Evolutionary conservation across 2,113 vertebrate genomes (phyloP).

Genomic region (Melanerpes formicivorus): DNA sequence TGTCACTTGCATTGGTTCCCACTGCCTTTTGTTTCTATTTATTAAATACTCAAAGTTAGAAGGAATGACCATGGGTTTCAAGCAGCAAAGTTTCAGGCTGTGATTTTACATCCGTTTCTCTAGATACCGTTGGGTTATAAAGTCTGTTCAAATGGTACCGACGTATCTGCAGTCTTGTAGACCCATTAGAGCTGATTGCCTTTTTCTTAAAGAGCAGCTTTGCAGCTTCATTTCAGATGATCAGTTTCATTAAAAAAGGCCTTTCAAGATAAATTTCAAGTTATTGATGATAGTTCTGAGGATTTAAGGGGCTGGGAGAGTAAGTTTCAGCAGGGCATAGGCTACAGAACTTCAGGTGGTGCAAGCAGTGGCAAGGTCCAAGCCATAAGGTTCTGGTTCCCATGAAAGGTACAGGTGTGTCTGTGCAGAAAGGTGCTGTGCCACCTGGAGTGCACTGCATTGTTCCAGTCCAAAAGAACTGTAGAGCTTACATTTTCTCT

Average conservation of each 20-base stretch:
- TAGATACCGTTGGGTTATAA: not conserved
- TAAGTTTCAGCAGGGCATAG: not conserved
- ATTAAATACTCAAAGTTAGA: not conserved
- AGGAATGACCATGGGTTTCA: not conserved
- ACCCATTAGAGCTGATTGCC: not conserved
- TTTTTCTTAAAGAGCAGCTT: not conserved
- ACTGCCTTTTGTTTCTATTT: not conserved
- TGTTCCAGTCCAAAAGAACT: not conserved
- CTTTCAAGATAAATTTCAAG: not conserved
- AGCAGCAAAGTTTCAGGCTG: not conserved
- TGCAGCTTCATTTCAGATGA: not conserved
- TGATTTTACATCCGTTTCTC: not conserved
- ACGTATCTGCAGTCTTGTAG: fast-evolving
- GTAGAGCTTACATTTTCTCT: not conserved
- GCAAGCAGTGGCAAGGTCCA: not conserved
- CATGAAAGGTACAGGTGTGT: fast-evolving
- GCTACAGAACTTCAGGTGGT: not conserved
- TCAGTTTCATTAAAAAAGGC: not conserved
- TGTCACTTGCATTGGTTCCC: not conserved
- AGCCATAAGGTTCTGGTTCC: not conserved
- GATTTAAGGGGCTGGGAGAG: not conserved
- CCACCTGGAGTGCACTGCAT: not conserved
- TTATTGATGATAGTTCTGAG: not conserved
- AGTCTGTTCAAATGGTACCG: not conserved
- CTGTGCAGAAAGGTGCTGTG: fast-evolving